Evolutionary conservation across 2,797 vertebrate species (phyloP), one percentile per base, ranked within the genome.

Genomic region (Schizothorax lantsangensis): DNA sequence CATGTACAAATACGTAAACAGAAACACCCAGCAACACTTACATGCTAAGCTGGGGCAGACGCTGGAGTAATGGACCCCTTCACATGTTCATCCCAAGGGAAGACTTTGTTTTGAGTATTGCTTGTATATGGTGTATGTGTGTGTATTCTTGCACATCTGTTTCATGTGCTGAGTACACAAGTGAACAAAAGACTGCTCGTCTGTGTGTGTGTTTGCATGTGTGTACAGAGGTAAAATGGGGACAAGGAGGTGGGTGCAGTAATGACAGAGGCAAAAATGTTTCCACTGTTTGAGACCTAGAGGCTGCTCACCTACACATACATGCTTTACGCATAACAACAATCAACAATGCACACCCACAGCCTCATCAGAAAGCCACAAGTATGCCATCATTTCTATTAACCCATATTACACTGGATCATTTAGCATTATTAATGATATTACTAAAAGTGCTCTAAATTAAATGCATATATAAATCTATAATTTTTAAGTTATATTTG

Each of bases 251-350:
- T 26, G 74, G 71, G 72, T 40, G 81, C 45, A 64, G 66, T 77
- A 69, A 86, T 80, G 86, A 90, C 79, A 88, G 79, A 68, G 73
- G 79, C 79, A 86, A 66, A 83, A 88, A 85, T 73, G 74, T 59
- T 89, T 84, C 71, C 40, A 80, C 49, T 6, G 26, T 38, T 68
- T 17, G 7, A 88, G 78, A 85, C 73, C 30, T n/a, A 40, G 49
- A 82, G 47, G 68, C 36, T 68, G 66, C 59, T 38, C 45, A 49
- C 40, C 83, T 64, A 84, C 83, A 77, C 43, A 73, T 40, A 68
- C 79, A 74, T 30, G 38, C 71, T 74, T 74, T 59, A 47, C n/a
- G 6, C 38, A 45, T 47, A 45, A 74, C 72, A 73, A 83, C 81
- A 73, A 26, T 52, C 81, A 68, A 68, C 40, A 26, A 62, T 45